Percentiles rank a stretch among this genome's conserved stretches.
Conservation (phyloP, 2,888 invertebrate species). For the Alcis repandata region DNA sequence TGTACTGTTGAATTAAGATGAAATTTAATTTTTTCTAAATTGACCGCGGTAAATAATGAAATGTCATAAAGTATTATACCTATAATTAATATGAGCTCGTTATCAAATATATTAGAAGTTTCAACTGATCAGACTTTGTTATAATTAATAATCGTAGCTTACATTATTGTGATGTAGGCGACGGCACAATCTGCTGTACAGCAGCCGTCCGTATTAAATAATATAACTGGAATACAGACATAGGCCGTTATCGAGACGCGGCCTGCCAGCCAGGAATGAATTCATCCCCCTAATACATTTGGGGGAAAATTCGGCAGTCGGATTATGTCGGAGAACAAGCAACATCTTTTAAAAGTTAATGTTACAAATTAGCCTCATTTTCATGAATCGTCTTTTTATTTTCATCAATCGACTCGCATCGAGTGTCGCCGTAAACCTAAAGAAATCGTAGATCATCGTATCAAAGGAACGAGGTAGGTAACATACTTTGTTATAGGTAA, state of each 20-base stretch:
- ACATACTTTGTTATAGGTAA: not conserved
- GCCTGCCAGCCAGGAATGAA: too few species aligned
- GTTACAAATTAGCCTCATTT: not conserved
- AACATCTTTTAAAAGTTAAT: too few species aligned
- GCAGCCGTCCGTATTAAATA: too few species aligned
- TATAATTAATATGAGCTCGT: not conserved
- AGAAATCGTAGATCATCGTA: not conserved
- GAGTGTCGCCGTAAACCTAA: not conserved
- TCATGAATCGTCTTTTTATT: not conserved
- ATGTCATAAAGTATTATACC: too few species aligned
- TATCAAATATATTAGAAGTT: not conserved
- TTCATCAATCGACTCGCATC: not conserved
- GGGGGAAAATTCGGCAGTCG: too few species aligned
- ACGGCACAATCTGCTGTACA: not conserved
- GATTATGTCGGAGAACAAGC: too few species aligned
- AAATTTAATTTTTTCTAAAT: too few species aligned
- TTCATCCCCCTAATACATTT: too few species aligned
- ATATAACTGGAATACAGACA: not conserved
- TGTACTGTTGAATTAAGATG: not conserved
- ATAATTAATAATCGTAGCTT: not conserved
- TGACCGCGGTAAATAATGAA: too few species aligned
- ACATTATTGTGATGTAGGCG: not conserved
- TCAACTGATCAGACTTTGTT: not conserved
- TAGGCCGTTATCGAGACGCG: slow-evolving; percentile 3
- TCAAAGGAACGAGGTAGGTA: not conserved